Evolutionary conservation across 2,888 invertebrate genomes (phyloP), one percentile per base, ranked within the genome.

Genomic region (Cosmopolites sordidus): DNA sequence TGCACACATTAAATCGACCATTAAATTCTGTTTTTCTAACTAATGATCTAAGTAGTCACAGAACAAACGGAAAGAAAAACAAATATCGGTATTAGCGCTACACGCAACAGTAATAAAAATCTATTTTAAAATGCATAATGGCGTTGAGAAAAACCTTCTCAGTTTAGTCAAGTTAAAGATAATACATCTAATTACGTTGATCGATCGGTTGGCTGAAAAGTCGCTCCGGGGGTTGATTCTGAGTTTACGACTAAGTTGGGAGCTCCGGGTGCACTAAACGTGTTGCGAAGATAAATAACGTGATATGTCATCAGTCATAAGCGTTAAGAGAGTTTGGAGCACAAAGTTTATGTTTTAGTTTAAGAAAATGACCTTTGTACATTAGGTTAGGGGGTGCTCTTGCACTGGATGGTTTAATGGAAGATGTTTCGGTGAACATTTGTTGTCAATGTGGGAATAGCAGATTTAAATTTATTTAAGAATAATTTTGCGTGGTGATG

Each of bases 301-400:
- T 45, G 40, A 50, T 43, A 51, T 45, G 45, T 45, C 45, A 51
- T 51, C 51, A 51, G 45, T 51, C 51, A 51, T 45, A 44, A 40
- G 41, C 44, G 44, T 33, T 40, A 44, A 27, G 29, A 30, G 42
- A 48, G 43, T 48, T 42, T 48, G 14, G 30, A 17, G 38, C 22
- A 43, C 49, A 51, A 54, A 58, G 54, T 60, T 60, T 60, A 56
- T 52, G 51, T 43, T 17, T 48, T 48, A 50, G 42, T 43, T 42
- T 42, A 37, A 17, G n/a, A 38, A 30, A 48, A 16, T 37, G 48
- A 29, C 27, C 42, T 14, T 22, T 22, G 22, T 22, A 22, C 22
- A 22, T 22, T 22, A 22, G 22, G 22, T 5, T 22, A 22, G 8
- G 8, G 8, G 3, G 22, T 22, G 22, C 3, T 8, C 8, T 22